Evolutionary conservation across 2,888 invertebrate species (phyloP).

Genomic region (Mimachlamys varia): DNA sequence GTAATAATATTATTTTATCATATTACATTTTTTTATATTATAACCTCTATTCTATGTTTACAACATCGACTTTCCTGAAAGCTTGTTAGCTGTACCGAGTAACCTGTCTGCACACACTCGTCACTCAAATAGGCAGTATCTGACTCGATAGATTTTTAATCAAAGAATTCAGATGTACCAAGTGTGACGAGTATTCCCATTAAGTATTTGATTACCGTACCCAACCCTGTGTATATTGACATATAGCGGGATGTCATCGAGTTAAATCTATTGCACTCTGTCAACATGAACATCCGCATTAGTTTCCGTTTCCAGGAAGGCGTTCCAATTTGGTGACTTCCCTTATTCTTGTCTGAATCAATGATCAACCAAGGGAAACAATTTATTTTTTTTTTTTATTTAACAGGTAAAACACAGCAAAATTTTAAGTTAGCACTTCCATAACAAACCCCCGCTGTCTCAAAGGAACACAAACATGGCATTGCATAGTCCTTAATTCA

Average conservation of each 20-base stretch:
- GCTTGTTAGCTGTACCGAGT: background rate
- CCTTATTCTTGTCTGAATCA: background rate
- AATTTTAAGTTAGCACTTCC: too few relatives aligned
- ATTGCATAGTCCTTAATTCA: too few relatives aligned
- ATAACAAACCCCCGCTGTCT: too few relatives aligned
- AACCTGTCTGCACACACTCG: background rate
- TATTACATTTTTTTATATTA: background rate
- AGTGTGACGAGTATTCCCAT: background rate
- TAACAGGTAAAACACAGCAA: background rate
- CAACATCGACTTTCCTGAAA: background rate
- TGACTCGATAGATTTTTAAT: background rate
- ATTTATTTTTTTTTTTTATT: too few relatives aligned
- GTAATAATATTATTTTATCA: too few relatives aligned
- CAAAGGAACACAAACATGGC: too few relatives aligned
- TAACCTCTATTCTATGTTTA: background rate
- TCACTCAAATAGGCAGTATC: background rate
- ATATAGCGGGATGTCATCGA: background rate
- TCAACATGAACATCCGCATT: background rate
- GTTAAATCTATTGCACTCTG: background rate
- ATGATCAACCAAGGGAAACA: background rate
- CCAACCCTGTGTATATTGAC: background rate
- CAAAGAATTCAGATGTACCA: background rate
- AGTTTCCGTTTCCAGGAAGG: background rate
- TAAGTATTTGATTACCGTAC: background rate
- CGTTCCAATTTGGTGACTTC: background rate